Base-by-base conservation (phyloP, 2,797 vertebrate genomes). In the Cynodonichthys magdalenae region DNA sequence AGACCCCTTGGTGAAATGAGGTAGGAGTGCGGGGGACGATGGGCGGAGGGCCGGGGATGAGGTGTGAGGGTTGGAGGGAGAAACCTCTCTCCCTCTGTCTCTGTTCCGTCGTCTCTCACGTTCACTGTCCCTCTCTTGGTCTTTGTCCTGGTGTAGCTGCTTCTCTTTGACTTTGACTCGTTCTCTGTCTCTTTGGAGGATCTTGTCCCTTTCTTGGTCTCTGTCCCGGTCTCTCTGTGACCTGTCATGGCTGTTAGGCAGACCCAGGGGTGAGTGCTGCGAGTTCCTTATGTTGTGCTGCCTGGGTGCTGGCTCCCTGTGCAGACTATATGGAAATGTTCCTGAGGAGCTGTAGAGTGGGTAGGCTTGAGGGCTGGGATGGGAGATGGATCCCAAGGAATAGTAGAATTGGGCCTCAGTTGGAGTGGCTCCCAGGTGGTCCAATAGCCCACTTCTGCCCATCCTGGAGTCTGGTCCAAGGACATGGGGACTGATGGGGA, bases 1-100 rank as follows among this genome's bases (percentile, higher is more conserved):
- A 62, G 94, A 94, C 72, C 94, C 94, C 90, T 93, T 94, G 85
- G 90, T 89, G 83, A 94, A 94, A 92, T 94, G 93, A 94, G 94
- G 93, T 94, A 94, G 93, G 90, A 94, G 89, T 82, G 91, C 71
- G 20, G 87, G 87, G 66, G 92, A 84, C 59, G 89, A 79, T 28
- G 76, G 69, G 44, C 69, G 77, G 51, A 66, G 75, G 66, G 73
- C 70, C 0, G 81, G 67, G 29, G 84, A 62, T 52, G 77, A 86
- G 77, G 76, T 65, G 66, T 69, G 75, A 74, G 18, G 58, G 19
- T 57, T 69, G 57, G 78, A 81, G 27, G 87, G 87, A 67, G 88
- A 90, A 5, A 47, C 66, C 10, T 83, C 82, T 56, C 71, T 81
- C n/a, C 59, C 77, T 71, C 80, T 65, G 53, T 84, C 83, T 75